A percentile compares a stretch with the other conserved stretches of the same genome.
Evolutionary conservation across 2,113 vertebrate genomes (phyloP).

Genomic region (Lynx canadensis): DNA sequence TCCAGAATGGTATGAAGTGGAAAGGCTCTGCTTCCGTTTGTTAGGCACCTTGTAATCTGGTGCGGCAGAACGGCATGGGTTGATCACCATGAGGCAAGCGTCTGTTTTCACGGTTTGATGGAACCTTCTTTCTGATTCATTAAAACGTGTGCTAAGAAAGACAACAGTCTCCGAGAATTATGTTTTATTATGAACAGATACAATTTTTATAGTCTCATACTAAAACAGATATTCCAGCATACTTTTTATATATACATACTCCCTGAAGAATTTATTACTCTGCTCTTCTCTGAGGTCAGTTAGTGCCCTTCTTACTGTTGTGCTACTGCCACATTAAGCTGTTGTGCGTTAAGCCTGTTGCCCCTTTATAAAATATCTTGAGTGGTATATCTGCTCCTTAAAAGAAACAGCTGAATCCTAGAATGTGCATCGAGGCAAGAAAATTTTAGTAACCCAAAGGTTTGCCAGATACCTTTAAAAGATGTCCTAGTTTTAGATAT

Average conservation of each 20-base stretch:
- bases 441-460: neutral
- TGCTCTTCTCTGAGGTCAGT: neutral
- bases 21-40: neutral
- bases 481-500: neutral
- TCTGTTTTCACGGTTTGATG: neutral
- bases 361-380: neutral
- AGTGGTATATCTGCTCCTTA: neutral
- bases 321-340: neutral
- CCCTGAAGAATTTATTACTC: neutral
- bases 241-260: neutral
- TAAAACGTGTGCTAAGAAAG: neutral
- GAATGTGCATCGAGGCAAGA: neutral
- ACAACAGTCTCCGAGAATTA: neutral
- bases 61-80: rapidly evolving
- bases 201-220: neutral
- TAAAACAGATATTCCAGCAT: neutral
- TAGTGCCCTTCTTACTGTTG: neutral
- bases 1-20: neutral
- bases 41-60: neutral
- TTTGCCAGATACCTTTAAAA: neutral
- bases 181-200: neutral
- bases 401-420: neutral
- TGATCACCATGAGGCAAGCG: neutral
- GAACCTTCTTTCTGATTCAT: neutral
- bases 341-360: neutral